These are phyloP conservation scores for Zaprionus ornatus DNA, from an alignment of 1,140 invertebrate species.

Conservation along the genomic window DNA sequence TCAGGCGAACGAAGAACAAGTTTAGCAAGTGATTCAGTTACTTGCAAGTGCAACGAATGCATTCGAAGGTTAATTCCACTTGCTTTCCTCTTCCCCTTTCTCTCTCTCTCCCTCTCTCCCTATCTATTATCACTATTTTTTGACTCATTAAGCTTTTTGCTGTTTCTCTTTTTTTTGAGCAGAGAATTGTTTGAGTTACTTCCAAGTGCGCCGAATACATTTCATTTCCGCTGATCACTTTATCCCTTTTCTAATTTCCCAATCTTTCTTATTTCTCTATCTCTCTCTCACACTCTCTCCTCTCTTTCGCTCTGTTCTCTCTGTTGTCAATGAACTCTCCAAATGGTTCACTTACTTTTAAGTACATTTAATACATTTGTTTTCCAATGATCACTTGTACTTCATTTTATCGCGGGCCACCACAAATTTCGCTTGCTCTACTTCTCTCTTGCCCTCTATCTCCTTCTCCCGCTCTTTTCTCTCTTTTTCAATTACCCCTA, in stretches of 20 bases:
- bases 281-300: background rate
- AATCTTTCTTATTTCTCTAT: background rate
- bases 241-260: background rate
- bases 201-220: background rate
- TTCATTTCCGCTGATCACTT: background rate
- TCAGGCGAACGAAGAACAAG: background rate
- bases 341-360: background rate
- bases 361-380: constrained; percentile 2
- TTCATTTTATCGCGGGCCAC: background rate
- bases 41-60: background rate
- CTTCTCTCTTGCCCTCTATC: background rate
- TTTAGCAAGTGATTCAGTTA: background rate
- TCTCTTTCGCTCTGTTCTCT: background rate
- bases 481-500: constrained; percentile 48
- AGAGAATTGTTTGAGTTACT: background rate
- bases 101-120: background rate
- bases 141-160: too few species aligned
- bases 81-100: background rate
- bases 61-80: background rate
- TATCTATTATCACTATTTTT: background rate
- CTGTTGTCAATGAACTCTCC: background rate
- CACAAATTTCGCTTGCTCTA: background rate
- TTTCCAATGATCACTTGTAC: background rate
- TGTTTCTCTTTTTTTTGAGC: background rate
- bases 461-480: background rate